Percentiles rank a stretch among this genome's conserved stretches.
phyloP scores from a whole-genome alignment of 2,888 invertebrate species.

The Synanthedon myopaeformis region DNA sequence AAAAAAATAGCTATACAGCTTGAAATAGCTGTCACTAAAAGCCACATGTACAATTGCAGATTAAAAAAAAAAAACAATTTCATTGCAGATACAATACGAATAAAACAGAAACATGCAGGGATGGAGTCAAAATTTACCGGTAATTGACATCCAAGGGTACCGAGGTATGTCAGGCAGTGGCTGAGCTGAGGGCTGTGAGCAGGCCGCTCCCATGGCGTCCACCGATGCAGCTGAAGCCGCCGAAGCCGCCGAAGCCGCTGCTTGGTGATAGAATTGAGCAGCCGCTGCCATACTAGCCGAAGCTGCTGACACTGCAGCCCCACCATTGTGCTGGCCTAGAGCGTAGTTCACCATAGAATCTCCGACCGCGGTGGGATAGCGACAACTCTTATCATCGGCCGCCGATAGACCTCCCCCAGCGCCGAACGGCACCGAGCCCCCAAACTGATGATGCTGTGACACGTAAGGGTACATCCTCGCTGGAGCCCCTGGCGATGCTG shows the following conservation, averaged over 20 bases:
- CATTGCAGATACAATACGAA: conserved; percentile 10
- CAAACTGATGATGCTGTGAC: conserved; percentile 82
- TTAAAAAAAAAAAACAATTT: neutral
- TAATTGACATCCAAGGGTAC: conserved; percentile 97
- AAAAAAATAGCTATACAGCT: conserved; percentile 5
- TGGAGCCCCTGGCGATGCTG: conserved; percentile 79
- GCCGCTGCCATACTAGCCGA: conserved; percentile 76
- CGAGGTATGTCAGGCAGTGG: conserved; percentile 92
- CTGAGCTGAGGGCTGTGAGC: conserved; percentile 85
- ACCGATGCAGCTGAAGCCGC: conserved; percentile 82
- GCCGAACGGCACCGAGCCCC: conserved; percentile 75
- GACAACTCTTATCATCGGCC: conserved; percentile 82
- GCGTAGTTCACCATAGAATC: conserved; percentile 87
- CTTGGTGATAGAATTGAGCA: conserved; percentile 93
- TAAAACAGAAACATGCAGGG: conserved; percentile 33
- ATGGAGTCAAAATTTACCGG: conserved; percentile 78
- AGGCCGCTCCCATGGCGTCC: conserved; percentile 85
- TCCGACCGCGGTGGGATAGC: conserved; percentile 77
- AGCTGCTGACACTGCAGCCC: conserved; percentile 76
- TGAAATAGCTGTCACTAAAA: conserved; percentile 1
- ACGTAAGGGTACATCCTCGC: conserved; percentile 95
- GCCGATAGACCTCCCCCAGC: conserved; percentile 76
- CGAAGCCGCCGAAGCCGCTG: conserved; percentile 79
- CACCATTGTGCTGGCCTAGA: conserved; percentile 80
- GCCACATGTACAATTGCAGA: conserved; percentile 4